These are phyloP conservation scores for Megaceryle maxima DNA, from an alignment of 2,113 vertebrate species.

Conservation along the genomic window DNA sequence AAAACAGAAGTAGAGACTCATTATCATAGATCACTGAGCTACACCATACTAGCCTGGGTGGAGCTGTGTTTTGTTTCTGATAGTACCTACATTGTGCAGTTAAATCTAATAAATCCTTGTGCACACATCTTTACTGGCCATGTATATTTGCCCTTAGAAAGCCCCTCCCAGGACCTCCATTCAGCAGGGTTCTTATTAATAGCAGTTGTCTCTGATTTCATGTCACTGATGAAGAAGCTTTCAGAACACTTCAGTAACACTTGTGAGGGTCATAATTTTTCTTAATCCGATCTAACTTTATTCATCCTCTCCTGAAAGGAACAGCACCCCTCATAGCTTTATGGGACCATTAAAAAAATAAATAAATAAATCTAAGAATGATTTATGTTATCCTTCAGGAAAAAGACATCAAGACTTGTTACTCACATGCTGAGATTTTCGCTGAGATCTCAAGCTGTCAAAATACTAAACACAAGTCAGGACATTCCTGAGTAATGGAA, in stretches of 20 bases:
- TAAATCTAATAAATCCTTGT: neutral
- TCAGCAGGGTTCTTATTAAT: neutral
- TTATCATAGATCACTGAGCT: neutral
- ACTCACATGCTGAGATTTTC: neutral
- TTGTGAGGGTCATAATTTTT: neutral
- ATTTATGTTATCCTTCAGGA: slow-evolving; percentile 21
- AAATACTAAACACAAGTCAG: neutral
- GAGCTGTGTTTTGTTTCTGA: neutral
- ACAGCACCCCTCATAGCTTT: neutral
- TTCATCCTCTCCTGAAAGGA: slow-evolving; percentile 28
- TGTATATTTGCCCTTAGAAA: neutral
- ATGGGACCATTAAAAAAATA: neutral
- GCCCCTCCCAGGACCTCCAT: neutral
- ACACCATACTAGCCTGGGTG: no score
- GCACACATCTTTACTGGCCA: neutral
- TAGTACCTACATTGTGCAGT: rapidly evolving
- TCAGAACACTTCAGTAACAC: neutral
- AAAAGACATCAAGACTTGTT: slow-evolving; percentile 3
- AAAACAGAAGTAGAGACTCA: neutral
- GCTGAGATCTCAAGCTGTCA: neutral
- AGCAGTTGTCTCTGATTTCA: neutral
- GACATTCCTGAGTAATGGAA: neutral
- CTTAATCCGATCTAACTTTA: slow-evolving; percentile 1
- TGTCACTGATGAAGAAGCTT: neutral
- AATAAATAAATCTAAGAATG: neutral